These are phyloP conservation scores for Bradypodion ventrale DNA, from an alignment of 2,797 vertebrate genomes.

Conservation along the genomic window DNA sequence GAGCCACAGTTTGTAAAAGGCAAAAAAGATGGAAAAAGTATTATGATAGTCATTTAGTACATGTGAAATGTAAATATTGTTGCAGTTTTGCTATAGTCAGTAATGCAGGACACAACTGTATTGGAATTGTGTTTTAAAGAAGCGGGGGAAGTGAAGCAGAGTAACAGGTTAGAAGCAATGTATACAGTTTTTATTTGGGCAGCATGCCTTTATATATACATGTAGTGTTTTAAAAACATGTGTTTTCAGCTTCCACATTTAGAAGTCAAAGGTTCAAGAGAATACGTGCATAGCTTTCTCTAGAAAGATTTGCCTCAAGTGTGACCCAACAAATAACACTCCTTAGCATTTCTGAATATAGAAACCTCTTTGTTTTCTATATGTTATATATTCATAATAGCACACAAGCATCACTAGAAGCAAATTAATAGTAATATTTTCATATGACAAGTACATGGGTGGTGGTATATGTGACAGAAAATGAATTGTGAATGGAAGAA, in stretches of 20 bases:
- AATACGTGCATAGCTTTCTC: not conserved
- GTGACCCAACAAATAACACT: not conserved
- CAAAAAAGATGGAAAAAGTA: not conserved
- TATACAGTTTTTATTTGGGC: not conserved
- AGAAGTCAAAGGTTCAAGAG: not conserved
- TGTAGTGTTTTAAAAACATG: not conserved
- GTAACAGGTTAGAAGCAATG: not conserved
- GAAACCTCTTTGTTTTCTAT: too few species aligned
- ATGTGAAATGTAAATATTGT: not conserved
- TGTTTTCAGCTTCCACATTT: not conserved
- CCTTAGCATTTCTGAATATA: not conserved
- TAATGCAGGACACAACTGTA: not conserved
- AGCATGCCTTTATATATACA: not conserved
- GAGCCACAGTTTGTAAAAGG: slow-evolving; percentile 58
- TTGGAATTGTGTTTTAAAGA: not conserved
- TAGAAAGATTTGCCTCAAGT: not conserved
- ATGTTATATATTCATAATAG: too few species aligned
- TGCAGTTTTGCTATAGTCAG: not conserved
- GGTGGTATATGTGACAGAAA: too few species aligned
- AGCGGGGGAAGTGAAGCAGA: not conserved
- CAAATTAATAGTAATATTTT: too few species aligned
- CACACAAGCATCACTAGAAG: too few species aligned
- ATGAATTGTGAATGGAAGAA: not conserved
- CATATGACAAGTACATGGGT: too few species aligned
- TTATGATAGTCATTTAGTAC: not conserved